A percentile compares a stretch with the other conserved stretches of the same genome.
phyloP scores from a whole-genome alignment of 2,888 invertebrate genomes.

The Lordiphosa andalusiaca region DNA sequence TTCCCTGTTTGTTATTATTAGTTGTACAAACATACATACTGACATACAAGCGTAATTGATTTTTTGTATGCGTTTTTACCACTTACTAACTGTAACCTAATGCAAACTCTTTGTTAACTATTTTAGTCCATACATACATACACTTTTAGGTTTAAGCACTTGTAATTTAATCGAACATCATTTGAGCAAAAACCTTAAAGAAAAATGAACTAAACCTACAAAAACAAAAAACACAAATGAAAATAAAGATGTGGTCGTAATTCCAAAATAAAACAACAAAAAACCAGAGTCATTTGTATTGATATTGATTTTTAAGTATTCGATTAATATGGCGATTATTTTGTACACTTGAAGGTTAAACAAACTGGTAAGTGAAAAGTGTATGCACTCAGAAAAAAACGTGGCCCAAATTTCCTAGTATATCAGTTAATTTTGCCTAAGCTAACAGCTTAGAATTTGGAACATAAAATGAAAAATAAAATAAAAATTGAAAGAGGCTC shows the following conservation, averaged over 20 bases:
- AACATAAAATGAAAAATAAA: too few species aligned
- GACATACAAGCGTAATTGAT: slow-evolving; percentile 41
- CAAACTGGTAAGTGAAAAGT: too few species aligned
- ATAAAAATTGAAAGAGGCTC: too few species aligned
- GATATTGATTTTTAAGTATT: too few species aligned
- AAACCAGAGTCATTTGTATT: not conserved
- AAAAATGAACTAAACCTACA: slow-evolving; percentile 62
- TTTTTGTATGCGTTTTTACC: slow-evolving; percentile 46
- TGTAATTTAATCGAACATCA: slow-evolving; percentile 72
- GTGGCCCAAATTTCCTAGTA: too few species aligned
- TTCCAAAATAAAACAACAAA: slow-evolving; percentile 11
- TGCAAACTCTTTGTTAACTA: slow-evolving; percentile 64
- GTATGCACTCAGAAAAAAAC: too few species aligned
- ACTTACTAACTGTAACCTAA: slow-evolving; percentile 38
- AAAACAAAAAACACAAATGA: slow-evolving; percentile 43
- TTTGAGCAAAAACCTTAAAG: slow-evolving; percentile 66
- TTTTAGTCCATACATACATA: slow-evolving; percentile 69
- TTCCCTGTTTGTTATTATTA: slow-evolving; percentile 63
- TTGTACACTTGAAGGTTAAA: too few species aligned
- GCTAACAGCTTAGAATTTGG: too few species aligned
- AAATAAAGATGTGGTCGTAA: slow-evolving; percentile 68
- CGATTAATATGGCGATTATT: too few species aligned
- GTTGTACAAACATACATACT: slow-evolving; percentile 36
- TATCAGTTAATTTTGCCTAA: too few species aligned
- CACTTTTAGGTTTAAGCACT: slow-evolving; percentile 65